Conservation (phyloP, 2,797 vertebrate species). For the Diplodus sargus region DNA sequence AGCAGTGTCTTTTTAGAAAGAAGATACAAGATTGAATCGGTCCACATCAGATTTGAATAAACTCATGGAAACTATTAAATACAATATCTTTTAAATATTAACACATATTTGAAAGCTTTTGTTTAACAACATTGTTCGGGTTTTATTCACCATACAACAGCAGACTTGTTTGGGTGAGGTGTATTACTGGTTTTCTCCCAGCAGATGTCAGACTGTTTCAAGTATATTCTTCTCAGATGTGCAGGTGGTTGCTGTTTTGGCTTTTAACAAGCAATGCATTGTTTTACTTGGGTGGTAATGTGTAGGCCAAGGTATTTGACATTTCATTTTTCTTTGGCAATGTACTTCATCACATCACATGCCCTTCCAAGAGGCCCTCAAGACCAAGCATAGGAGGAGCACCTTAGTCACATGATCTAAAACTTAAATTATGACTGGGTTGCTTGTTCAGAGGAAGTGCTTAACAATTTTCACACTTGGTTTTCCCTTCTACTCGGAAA, state of each 20-base stretch:
- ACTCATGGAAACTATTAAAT: background rate
- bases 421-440: no score
- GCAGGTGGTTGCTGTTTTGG: no score
- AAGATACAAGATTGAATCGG: constrained; percentile 43
- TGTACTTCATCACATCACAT: no score
- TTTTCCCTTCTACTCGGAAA: constrained; percentile 15
- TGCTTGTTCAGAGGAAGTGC: no score
- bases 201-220: constrained; percentile 64
- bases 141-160: background rate
- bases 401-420: no score
- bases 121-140: background rate
- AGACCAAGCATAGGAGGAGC: no score
- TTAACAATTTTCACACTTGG: constrained; percentile 19
- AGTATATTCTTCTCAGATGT: background rate
- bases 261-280: no score
- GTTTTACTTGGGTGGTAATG: no score
- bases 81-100: background rate
- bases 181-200: constrained; percentile 55
- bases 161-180: background rate
- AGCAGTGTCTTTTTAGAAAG: background rate
- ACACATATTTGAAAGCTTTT: background rate
- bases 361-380: no score
- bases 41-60: background rate
- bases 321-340: no score
- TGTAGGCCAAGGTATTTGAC: no score